phyloP scores from a whole-genome alignment of 2,113 vertebrate species.

The Microcebus griseorufus region DNA sequence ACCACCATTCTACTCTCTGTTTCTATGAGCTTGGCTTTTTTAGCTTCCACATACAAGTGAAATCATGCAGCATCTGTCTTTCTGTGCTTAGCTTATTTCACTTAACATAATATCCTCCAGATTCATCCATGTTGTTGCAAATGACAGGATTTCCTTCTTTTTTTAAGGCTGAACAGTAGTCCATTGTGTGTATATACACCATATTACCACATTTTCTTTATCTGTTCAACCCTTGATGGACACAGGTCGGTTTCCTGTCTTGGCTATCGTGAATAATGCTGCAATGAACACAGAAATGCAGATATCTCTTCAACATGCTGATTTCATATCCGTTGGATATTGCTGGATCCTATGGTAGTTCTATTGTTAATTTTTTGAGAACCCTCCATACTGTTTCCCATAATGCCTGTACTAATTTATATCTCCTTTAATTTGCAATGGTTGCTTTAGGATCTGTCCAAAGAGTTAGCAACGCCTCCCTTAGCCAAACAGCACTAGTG shows the following conservation, averaged over 20 bases:
- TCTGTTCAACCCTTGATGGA: neutral
- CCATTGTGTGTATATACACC: no score
- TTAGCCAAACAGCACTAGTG: conserved; percentile 5
- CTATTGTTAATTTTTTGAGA: neutral
- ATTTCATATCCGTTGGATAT: neutral
- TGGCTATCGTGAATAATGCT: neutral
- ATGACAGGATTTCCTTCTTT: neutral
- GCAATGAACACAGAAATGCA: neutral
- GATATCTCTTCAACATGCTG: neutral
- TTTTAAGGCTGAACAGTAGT: neutral
- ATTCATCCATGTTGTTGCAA: neutral
- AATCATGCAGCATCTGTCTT: neutral
- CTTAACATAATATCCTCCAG: neutral
- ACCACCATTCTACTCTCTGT: neutral
- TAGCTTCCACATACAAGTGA: neutral
- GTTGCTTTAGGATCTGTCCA: neutral
- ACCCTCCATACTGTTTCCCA: neutral
- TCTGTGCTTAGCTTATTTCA: neutral
- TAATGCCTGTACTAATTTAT: neutral
- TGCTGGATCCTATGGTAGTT: neutral
- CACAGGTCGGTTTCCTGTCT: neutral
- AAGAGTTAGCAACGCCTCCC: neutral
- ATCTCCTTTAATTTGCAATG: neutral
- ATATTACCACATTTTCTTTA: neutral
- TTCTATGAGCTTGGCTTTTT: neutral